These are phyloP conservation scores for Drosophila melanica DNA, from an alignment of 1,140 invertebrate genomes.

Conservation along the genomic window DNA sequence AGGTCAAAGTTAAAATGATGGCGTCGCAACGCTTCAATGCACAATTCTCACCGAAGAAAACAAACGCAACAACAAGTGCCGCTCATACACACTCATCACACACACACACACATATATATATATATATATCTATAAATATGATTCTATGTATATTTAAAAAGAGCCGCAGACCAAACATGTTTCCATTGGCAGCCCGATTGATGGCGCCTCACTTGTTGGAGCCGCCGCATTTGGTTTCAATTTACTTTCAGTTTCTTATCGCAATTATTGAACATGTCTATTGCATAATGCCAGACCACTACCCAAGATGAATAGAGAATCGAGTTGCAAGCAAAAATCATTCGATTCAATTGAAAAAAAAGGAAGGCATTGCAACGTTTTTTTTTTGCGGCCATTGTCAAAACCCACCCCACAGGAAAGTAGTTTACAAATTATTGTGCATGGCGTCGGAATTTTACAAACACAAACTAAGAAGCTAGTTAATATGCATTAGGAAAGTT, in stretches of 20 bases:
- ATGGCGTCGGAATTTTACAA: constrained; percentile 29
- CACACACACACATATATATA: constrained; percentile 2
- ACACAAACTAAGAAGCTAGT: not conserved
- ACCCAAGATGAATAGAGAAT: constrained; percentile 23
- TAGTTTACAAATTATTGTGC: constrained; percentile 1
- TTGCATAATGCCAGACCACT: constrained; percentile 63
- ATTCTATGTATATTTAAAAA: constrained; percentile 14
- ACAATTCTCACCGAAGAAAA: constrained; percentile 36
- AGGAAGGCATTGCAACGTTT: constrained; percentile 5
- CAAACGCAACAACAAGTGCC: constrained; percentile 42
- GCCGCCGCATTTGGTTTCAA: constrained; percentile 70
- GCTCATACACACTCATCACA: constrained; percentile 41
- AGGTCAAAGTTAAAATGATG: constrained; percentile 65
- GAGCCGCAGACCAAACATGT: constrained; percentile 59
- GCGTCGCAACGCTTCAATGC: constrained; percentile 57
- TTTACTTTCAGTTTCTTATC: constrained; percentile 79
- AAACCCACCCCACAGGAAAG: constrained; percentile 50
- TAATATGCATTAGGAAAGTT: not conserved
- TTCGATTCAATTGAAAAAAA: not conserved
- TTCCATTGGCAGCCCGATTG: constrained; percentile 38
- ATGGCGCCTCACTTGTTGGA: constrained; percentile 65
- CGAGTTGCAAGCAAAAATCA: constrained; percentile 11
- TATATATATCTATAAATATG: not conserved
- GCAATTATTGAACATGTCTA: constrained; percentile 56
- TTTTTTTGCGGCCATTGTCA: not conserved